Evolutionary conservation across 2,888 invertebrate genomes (phyloP), one percentile per base, ranked within the genome.

Genomic region (Periphyllus acericola): DNA sequence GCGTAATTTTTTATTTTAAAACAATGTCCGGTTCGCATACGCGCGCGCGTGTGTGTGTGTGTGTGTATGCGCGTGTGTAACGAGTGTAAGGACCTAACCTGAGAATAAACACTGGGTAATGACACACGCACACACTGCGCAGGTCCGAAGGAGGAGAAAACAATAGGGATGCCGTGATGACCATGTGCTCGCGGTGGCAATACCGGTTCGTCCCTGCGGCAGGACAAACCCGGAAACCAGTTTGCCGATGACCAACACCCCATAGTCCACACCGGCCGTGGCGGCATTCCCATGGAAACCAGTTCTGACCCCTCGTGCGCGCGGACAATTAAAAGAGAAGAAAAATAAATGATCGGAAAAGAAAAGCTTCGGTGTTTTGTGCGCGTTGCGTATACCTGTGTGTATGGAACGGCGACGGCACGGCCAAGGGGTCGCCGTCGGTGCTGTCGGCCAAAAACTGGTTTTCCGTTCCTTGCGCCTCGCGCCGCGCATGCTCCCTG

Each of bases 181-280:
- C 87, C 87, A 80, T 74, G 87, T 84, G 76, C 84, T 40, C 40
- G 74, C 76, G 76, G 84, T 32, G 87, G 80, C 80, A 74, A 87
- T 87, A 87, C 87, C 87, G 87, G 87, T 87, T 80, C 80, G 80
- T 80, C 87, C 87, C 80, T 80, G 40, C 87, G 72, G 87, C 79
- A 74, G 87, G 87, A 87, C 87, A 32, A 60, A 81, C 87, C 80
- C 87, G 87, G 87, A 87, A 87, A 87, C 87, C 87, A 81, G 87
- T 87, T 87, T 87, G 80, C 60, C 87, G 87, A 87, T 87, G 87
- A 87, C 87, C 87, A 87, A 87, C 87, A 81, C 87, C 86, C 79
- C 36, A 32, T 29, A 36, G 79, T 79, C 78, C 79, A 6, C 87
- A 14, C 14, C 46, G 36, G 36, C 36, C 3, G 36, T 6, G 36